A percentile compares a stretch with the other conserved stretches of the same genome.
Evolutionary conservation across 2,888 invertebrate genomes (phyloP).

Genomic region (Drosophila stalkeri): DNA sequence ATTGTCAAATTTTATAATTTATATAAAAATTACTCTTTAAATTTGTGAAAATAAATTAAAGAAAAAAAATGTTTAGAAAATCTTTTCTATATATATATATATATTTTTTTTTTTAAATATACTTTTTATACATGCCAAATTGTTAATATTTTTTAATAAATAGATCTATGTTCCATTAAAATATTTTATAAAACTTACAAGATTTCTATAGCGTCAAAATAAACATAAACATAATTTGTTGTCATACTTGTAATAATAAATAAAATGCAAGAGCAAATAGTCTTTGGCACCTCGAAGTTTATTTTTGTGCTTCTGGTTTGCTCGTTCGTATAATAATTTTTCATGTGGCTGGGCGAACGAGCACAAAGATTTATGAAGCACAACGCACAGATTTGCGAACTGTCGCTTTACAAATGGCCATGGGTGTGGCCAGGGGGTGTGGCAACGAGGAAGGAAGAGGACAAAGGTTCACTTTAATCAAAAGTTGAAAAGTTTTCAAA

Average conservation of each 20-base stretch:
- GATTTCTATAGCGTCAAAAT: not conserved
- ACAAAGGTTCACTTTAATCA: slow-evolving; percentile 42
- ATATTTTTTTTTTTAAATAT: too few relatives aligned
- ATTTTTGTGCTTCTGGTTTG: slow-evolving; percentile 35
- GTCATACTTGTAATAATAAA: not conserved
- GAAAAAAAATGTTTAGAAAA: too few relatives aligned
- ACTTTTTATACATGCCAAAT: not conserved
- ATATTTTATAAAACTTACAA: not conserved
- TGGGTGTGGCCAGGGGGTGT: slow-evolving; percentile 3
- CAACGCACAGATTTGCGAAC: slow-evolving; percentile 54
- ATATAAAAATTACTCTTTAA: too few relatives aligned
- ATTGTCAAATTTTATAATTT: too few relatives aligned
- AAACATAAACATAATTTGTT: not conserved
- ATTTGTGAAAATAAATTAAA: too few relatives aligned
- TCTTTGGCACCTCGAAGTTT: not conserved
- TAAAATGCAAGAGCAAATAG: slow-evolving; percentile 19
- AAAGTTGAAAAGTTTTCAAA: slow-evolving; percentile 54
- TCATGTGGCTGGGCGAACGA: slow-evolving; percentile 56
- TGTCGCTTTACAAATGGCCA: slow-evolving; percentile 45
- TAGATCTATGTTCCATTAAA: too few relatives aligned
- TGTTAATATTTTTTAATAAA: not conserved
- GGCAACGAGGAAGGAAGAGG: not conserved
- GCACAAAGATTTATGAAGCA: slow-evolving; percentile 67
- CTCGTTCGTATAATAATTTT: slow-evolving; percentile 70
- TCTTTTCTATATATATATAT: too few relatives aligned